These are phyloP conservation scores for Gorilla gorilla DNA, from an alignment of 2,113 vertebrate species.

Conservation along the genomic window DNA sequence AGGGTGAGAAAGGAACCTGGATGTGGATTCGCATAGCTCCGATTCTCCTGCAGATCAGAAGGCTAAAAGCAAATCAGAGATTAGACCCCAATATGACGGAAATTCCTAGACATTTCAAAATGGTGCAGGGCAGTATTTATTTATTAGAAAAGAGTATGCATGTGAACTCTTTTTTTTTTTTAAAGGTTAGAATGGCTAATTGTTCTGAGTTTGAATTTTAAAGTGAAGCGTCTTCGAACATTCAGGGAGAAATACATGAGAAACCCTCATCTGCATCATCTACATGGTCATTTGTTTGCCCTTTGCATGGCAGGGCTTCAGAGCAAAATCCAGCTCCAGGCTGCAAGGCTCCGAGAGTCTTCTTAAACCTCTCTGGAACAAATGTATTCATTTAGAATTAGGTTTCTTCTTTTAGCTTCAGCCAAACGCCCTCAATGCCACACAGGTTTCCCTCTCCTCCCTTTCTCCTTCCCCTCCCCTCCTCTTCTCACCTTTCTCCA, in stretches of 20 bases:
- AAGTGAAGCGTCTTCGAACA: neutral
- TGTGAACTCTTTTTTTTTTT: neutral
- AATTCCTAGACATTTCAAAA: neutral
- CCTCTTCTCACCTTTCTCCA: too few species aligned
- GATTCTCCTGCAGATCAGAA: neutral
- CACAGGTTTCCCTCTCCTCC: neutral
- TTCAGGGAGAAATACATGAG: neutral
- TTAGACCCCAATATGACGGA: neutral
- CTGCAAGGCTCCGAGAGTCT: neutral
- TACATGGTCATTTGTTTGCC: neutral
- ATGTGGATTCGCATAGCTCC: neutral
- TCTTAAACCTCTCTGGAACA: neutral
- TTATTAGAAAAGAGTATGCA: neutral
- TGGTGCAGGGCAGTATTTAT: neutral
- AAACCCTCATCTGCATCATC: neutral
- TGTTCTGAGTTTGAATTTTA: slow-evolving; percentile 20
- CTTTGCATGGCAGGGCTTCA: neutral
- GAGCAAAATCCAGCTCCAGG: neutral
- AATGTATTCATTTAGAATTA: neutral
- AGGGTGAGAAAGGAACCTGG: neutral
- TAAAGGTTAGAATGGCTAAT: neutral
- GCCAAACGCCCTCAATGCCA: neutral
- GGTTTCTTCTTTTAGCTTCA: slow-evolving; percentile 34
- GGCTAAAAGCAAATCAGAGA: neutral
- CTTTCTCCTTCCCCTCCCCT: neutral